phyloP scores from a whole-genome alignment of 1,140 invertebrate species.

The Piezodorus guildinii region DNA sequence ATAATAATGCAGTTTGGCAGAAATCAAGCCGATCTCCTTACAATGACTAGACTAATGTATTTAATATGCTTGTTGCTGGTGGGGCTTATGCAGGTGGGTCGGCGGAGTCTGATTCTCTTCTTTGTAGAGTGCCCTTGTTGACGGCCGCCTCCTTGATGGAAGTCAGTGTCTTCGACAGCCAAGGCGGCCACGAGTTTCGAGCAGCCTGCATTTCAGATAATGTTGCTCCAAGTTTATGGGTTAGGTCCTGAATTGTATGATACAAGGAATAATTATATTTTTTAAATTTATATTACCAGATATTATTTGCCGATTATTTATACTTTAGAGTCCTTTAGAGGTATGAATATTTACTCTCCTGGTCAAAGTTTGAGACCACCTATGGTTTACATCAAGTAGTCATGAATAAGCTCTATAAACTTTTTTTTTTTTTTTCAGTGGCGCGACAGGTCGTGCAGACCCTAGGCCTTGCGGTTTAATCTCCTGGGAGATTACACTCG shows the following conservation, averaged over 20 bases:
- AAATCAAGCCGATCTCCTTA: background rate
- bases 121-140: constrained; percentile 21
- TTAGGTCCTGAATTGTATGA: constrained; percentile 58
- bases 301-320: too few species aligned
- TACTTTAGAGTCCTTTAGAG: too few species aligned
- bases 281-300: too few species aligned
- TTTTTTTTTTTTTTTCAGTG: too few species aligned
- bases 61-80: background rate
- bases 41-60: background rate
- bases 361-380: too few species aligned
- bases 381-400: too few species aligned
- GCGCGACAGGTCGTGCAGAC: too few species aligned
- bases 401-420: too few species aligned
- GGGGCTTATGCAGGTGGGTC: background rate
- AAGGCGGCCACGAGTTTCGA: constrained; percentile 66
- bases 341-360: too few species aligned
- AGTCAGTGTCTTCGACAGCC: constrained; percentile 79
- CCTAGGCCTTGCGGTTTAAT: too few species aligned
- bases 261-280: too few species aligned
- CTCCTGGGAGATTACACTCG: too few species aligned
- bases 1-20: background rate
- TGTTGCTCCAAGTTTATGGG: constrained; percentile 78
- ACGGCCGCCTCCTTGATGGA: constrained; percentile 53
- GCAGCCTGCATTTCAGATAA: constrained; percentile 67
- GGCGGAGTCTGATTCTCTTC: background rate